Conservation (phyloP, 2,113 vertebrate genomes). For the Dascyllus trimaculatus region DNA sequence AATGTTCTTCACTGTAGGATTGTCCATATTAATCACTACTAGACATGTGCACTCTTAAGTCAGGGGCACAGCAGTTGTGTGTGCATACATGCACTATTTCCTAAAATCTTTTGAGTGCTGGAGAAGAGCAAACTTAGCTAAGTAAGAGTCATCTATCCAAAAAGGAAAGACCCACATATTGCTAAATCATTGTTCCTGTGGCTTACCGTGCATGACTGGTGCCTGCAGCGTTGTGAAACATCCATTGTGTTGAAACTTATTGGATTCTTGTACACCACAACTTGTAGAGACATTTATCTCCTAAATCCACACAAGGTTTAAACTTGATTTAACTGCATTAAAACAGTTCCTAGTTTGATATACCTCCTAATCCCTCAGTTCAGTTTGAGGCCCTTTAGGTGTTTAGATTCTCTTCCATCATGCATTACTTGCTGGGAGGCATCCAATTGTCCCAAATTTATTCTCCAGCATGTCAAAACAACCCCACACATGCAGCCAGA, state of each 20-base stretch:
- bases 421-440: too few relatives aligned
- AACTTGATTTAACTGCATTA: too few relatives aligned
- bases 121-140: conserved; percentile 49
- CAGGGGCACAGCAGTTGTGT: neutral
- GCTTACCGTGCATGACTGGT: conserved; percentile 7
- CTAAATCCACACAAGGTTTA: too few relatives aligned
- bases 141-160: conserved; percentile 62
- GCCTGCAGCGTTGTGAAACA: conserved; percentile 35
- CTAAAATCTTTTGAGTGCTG: conserved; percentile 59
- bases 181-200: conserved; percentile 4
- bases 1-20: neutral
- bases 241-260: conserved; percentile 24
- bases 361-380: too few relatives aligned
- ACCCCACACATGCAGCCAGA: too few relatives aligned
- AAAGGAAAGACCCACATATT: conserved; percentile 29
- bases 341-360: too few relatives aligned
- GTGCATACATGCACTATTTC: neutral
- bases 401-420: too few relatives aligned
- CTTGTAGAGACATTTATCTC: too few relatives aligned
- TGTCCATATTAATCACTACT: conserved; percentile 2
- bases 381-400: too few relatives aligned
- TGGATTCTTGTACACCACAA: neutral
- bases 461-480: too few relatives aligned
- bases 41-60: conserved; percentile 1
- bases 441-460: too few relatives aligned